Evolutionary conservation across 2,888 invertebrate species (phyloP).

Genomic region (Boloria euphrosyne): DNA sequence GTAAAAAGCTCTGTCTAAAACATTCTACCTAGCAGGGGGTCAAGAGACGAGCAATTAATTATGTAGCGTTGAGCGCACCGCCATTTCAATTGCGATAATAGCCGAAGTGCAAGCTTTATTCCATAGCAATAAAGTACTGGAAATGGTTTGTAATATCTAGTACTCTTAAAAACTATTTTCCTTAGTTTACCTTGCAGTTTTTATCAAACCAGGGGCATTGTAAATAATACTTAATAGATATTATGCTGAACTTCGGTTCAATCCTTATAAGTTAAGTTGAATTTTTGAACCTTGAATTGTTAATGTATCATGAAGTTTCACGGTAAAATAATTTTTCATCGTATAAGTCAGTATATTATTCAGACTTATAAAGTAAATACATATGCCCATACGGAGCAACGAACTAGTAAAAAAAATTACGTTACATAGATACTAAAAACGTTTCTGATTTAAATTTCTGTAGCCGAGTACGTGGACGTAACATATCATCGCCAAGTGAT

Average conservation of each 20-base stretch:
- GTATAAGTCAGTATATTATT: too few relatives aligned
- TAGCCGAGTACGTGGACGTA: slow-evolving; percentile 5
- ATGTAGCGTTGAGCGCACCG: slow-evolving; percentile 44
- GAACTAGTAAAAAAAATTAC: neutral
- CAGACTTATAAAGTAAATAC: too few relatives aligned
- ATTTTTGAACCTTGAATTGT: too few relatives aligned
- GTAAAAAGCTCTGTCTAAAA: slow-evolving; percentile 20
- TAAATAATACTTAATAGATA: too few relatives aligned
- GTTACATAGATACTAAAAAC: neutral
- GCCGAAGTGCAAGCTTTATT: slow-evolving; percentile 41
- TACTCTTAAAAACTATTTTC: neutral
- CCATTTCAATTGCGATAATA: slow-evolving; percentile 45
- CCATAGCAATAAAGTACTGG: slow-evolving; percentile 36
- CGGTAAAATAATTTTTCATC: too few relatives aligned
- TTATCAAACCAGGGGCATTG: too few relatives aligned
- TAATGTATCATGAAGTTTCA: too few relatives aligned
- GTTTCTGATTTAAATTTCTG: slow-evolving; percentile 12
- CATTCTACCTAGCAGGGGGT: slow-evolving; percentile 29
- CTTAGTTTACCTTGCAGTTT: too few relatives aligned
- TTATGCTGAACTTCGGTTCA: too few relatives aligned
- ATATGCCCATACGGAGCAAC: too few relatives aligned
- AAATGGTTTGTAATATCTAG: slow-evolving; percentile 24
- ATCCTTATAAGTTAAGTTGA: too few relatives aligned
- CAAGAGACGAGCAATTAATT: slow-evolving; percentile 44
- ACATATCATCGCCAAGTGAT: slow-evolving; percentile 1